Evolutionary conservation across 2,113 vertebrate species (phyloP), one percentile per base, ranked within the genome.

Genomic region (Ictalurus punctatus): DNA sequence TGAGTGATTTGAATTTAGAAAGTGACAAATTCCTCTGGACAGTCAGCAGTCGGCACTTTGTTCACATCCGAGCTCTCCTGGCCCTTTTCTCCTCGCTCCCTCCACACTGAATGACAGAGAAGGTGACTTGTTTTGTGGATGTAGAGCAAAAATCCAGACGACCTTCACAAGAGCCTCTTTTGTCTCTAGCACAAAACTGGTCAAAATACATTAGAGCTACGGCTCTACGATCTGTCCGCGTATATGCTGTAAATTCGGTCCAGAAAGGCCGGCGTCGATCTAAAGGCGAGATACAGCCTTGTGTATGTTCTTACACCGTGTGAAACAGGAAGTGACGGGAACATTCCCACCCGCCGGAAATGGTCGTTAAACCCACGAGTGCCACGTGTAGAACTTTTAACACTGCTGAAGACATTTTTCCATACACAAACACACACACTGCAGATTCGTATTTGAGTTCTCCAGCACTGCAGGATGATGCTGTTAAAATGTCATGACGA

Each of bases 1-100:
- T 90, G 94, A 95, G 93, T 94, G 93, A 95, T 95, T 94, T 94
- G 94, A 94, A 95, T 95, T 95, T 95, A 93, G 93, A 95, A 95
- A 93, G 93, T 92, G 91, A 91, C 93, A 94, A 94, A 96, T 94
- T 94, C 94, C 94, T 93, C 91, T 94, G 87, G 87, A 91, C 85
- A 67, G 89, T 89, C 89, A 86, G 91, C 92, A 93, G 94, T 95
- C 93, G 89, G 94, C 95, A 92, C 92, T 92, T 90, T 89, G 93
- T 86, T 81, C 89, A 92, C 92, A 88, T 94, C 87, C 83, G 87
- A 90, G 93, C 94, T 82, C 80, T 79, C 34, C 59, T 10, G 61
- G 81, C 63, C 63, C 48, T 25, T 25, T 92, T 21, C 59, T 63
- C 58, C 59, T 40, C 19, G 2, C 63, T 83, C 92, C 88, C 93